A percentile compares a stretch with the other conserved stretches of the same genome.
These are phyloP conservation scores for Melipona bicolor DNA, from an alignment of 2,888 invertebrate species.

Conservation along the genomic window DNA sequence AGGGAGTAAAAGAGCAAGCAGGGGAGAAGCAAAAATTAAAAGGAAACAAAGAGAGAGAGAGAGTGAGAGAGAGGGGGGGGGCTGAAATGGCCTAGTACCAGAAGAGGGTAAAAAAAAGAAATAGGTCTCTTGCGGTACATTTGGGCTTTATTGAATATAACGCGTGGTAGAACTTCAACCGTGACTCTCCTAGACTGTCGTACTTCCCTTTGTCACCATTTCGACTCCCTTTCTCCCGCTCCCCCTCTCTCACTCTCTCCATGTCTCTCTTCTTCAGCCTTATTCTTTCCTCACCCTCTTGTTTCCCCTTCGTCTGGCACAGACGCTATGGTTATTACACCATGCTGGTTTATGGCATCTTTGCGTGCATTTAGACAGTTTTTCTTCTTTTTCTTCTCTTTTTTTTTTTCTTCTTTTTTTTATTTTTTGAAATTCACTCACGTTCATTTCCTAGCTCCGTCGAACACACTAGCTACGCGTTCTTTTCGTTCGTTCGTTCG, in stretches of 20 bases:
- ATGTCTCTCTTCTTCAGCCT: neutral
- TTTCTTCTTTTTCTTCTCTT: neutral
- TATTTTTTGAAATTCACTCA: neutral
- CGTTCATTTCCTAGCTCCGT: too few species aligned
- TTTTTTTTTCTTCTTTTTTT: neutral
- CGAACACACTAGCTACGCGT: neutral
- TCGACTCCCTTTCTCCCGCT: slow-evolving; percentile 26
- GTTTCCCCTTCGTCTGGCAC: neutral
- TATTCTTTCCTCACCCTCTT: neutral
- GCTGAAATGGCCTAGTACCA: slow-evolving; percentile 63
- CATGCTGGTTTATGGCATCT: slow-evolving; percentile 75
- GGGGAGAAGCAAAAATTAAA: neutral
- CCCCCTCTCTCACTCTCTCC: slow-evolving; percentile 2
- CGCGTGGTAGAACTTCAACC: slow-evolving; percentile 66
- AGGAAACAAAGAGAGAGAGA: neutral
- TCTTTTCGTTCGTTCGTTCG: neutral
- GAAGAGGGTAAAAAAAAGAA: slow-evolving; percentile 60
- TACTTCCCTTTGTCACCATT: slow-evolving; percentile 56
- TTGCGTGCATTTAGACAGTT: slow-evolving; percentile 74
- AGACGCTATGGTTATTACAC: slow-evolving; percentile 75
- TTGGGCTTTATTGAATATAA: slow-evolving; percentile 81
- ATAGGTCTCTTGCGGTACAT: slow-evolving; percentile 78
- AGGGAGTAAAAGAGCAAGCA: neutral
- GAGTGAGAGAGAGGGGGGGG: neutral
- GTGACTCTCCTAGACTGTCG: slow-evolving; percentile 67